Evolutionary conservation across 2,888 invertebrate species (phyloP), one percentile per base, ranked within the genome.

Genomic region (Parnassius apollo): DNA sequence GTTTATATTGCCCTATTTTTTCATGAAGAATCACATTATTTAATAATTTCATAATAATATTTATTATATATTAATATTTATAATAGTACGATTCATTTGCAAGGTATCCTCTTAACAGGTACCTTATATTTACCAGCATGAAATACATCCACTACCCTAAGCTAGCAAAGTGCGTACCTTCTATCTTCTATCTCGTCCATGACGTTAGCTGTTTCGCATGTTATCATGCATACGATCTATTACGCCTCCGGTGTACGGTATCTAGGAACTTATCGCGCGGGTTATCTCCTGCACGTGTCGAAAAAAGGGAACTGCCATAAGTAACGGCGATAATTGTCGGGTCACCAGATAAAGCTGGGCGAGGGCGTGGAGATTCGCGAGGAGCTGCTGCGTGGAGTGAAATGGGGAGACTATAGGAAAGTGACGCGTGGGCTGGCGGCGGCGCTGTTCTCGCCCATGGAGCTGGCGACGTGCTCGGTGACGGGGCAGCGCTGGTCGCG

Each of bases 401-500:
- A 95, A 80, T 95, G 95, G 95, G 95, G 94, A 66, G 95, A 95
- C 85, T 95, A 95, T 75, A 86, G 95, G 68, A 95, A 95, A 82
- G 91, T 95, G 83, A 95, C 95, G 57, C 92, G 95, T 49, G 95
- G 95, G 53, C 82, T 95, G 75, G 95, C 95, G 18, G 95, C 95
- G n/a, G 95, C 95, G 71, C 81, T 95, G 69, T 95, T 95, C 83
- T 94, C 95, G 71, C 95, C 95, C 10, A 94, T 94, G 68, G 95
- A 95, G 83, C 85, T 95, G 78, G 95, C 95, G 13, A 95, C 95
- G 35, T 95, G 95, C 81, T 95, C 95, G 13, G 95, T 95, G 59
- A 95, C 95, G 57, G 95, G 95, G 50, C 95, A 95, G 88, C 93
- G 95, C 66, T 95, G 95, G 95, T 95, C 95, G 74, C 92, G 95